These are phyloP conservation scores for Gallinago undulata DNA, from an alignment of 2,113 vertebrate genomes.

Conservation along the genomic window DNA sequence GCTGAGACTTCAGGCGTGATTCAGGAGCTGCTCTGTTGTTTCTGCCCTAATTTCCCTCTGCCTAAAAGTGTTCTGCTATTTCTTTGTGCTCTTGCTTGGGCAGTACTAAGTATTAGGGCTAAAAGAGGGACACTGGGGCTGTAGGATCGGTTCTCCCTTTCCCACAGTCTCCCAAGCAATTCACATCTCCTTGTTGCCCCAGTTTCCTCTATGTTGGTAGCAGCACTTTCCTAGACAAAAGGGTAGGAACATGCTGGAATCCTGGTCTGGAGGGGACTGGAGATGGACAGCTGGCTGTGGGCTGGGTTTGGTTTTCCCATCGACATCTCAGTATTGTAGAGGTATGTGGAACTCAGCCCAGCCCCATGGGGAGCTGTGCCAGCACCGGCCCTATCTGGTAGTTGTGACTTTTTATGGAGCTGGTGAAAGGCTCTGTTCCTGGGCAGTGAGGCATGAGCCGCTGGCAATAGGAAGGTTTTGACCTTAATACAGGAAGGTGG, in stretches of 20 bases:
- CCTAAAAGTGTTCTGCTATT: neutral
- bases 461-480: neutral
- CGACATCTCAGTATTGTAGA: neutral
- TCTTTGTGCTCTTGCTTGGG: neutral
- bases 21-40: neutral
- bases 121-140: neutral
- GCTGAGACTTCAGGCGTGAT: neutral
- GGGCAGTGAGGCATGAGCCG: neutral
- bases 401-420: constrained; percentile 26
- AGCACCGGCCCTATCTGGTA: neutral
- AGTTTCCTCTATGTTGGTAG: neutral
- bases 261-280: neutral
- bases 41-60: neutral
- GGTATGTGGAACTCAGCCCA: constrained; percentile 21
- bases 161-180: neutral
- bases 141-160: neutral
- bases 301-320: neutral
- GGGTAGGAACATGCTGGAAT: neutral
- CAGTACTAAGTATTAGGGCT: neutral
- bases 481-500: neutral
- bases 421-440: neutral
- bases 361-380: neutral
- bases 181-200: neutral
- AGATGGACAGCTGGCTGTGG: neutral
- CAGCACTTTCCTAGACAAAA: neutral